Evolutionary conservation across 2,113 vertebrate genomes (phyloP), one percentile per base, ranked within the genome.

Genomic region (Oryzias melastigma): DNA sequence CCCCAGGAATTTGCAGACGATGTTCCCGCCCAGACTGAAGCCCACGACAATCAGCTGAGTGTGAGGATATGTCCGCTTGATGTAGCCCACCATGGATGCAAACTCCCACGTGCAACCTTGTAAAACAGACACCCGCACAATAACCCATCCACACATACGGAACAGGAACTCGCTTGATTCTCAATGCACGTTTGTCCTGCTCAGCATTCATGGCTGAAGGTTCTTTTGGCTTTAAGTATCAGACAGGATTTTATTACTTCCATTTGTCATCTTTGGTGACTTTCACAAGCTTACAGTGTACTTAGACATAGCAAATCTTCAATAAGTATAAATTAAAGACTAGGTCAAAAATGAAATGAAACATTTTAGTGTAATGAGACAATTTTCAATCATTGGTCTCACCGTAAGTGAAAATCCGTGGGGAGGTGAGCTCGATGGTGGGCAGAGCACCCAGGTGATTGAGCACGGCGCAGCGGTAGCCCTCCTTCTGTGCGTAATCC

Each of bases 401-500:
- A 98, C 97, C 96, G 0, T 99, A 99, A 0, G 97, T 99, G 87
- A 99, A 99, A 96, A 99, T 98, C 45, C 97, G 95, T 7, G 97
- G 95, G 5, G 97, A 98, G 7, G 97, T 99, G 44, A 99, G 93
- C 68, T 99, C 97, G 10, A 98, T 98, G 83, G 94, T 97, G 73
- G 96, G 95, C 60, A 99, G 90, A 42, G 97, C 97, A 35, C 97
- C 97, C 52, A 99, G 80, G 80, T 99, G 97, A 82, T 99, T 99
- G 27, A 99, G 91, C 67, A 99, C 97, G 3, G 97, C 93, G 24
- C 97, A 99, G 17, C 97, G 93, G 81, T 98, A 99, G 14, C 97
- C 97, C 2, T 94, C 95, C 72, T 93, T 97, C 84, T 98, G 97
- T 1, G 97, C 93, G 0, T 96, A 91, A 86, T 98, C 97, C 45